phyloP scores from a whole-genome alignment of 2,888 invertebrate species.

The Criorhina ranunculi region DNA sequence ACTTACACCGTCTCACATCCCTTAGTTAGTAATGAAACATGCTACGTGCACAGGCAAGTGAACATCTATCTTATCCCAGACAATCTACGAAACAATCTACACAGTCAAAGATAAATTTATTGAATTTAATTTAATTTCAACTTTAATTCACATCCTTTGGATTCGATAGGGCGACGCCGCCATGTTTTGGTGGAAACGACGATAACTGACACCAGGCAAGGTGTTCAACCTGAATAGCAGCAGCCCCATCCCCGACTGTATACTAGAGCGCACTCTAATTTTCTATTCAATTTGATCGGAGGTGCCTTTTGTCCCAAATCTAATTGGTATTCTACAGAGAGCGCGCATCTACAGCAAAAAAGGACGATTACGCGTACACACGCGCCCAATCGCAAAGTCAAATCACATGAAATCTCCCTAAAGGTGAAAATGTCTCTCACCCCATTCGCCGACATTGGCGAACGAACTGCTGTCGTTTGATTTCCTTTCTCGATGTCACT shows the following conservation, averaged over 20 bases:
- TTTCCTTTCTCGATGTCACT: slow-evolving; percentile 36
- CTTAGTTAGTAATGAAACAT: neutral
- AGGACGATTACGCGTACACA: slow-evolving; percentile 40
- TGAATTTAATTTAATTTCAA: slow-evolving; percentile 56
- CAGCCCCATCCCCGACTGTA: neutral
- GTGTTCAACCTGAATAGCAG: slow-evolving; percentile 1
- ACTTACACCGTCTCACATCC: neutral
- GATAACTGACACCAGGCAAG: neutral
- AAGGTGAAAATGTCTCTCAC: slow-evolving; percentile 40
- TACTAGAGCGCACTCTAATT: slow-evolving; percentile 33
- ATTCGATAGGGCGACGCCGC: slow-evolving; percentile 20
- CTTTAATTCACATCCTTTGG: slow-evolving; percentile 50
- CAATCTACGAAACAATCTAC: slow-evolving; percentile 4
- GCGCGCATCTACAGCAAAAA: slow-evolving; percentile 28
- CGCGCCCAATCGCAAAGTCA: slow-evolving; percentile 32
- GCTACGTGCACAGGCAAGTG: slow-evolving; percentile 4
- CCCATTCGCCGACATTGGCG: neutral
- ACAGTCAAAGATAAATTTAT: slow-evolving; percentile 29
- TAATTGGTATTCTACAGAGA: slow-evolving; percentile 61
- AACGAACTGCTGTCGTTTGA: slow-evolving; percentile 18
- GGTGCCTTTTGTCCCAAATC: slow-evolving; percentile 54
- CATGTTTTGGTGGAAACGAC: neutral
- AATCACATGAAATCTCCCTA: slow-evolving; percentile 38
- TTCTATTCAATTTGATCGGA: slow-evolving; percentile 53
- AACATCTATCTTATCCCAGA: slow-evolving; percentile 17